Percentiles rank a stretch among this genome's conserved stretches.
Conservation (phyloP, 2,888 invertebrate genomes). For the Mycalesis mineus region DNA sequence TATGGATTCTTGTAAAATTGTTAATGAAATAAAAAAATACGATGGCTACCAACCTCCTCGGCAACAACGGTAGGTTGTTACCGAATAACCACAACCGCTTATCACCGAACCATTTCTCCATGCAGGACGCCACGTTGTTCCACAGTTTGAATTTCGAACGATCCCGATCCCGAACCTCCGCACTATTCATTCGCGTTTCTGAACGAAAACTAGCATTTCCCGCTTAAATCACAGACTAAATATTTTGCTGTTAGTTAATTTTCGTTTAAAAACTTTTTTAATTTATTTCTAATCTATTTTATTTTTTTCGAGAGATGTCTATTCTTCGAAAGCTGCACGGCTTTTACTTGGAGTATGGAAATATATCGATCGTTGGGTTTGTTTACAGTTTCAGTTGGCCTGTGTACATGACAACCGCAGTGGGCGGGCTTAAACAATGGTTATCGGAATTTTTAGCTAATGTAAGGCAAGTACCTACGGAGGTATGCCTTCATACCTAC, state of each 20-base stretch:
- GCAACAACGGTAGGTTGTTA: constrained; percentile 90
- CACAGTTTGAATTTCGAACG: constrained; percentile 60
- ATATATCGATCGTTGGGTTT: constrained; percentile 69
- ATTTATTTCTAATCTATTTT: background rate
- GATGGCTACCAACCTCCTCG: constrained; percentile 82
- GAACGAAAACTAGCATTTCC: constrained; percentile 52
- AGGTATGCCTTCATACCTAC: background rate
- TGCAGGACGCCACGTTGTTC: constrained; percentile 79
- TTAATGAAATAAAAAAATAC: too few relatives aligned
- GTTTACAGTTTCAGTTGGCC: constrained; percentile 71
- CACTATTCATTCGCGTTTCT: constrained; percentile 59
- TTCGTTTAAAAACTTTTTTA: constrained; percentile 1
- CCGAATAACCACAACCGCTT: constrained; percentile 94
- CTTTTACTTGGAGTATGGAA: constrained; percentile 54
- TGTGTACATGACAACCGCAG: constrained; percentile 76
- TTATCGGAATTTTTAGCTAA: constrained; percentile 32
- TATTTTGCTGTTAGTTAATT: constrained; percentile 27
- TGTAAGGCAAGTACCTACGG: background rate
- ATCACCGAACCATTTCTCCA: constrained; percentile 96
- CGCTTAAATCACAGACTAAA: constrained; percentile 47
- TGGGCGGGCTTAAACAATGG: constrained; percentile 45
- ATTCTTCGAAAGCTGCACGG: constrained; percentile 49
- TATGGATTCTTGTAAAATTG: too few relatives aligned
- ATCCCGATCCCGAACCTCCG: constrained; percentile 40
- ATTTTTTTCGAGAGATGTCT: constrained; percentile 37